Base-by-base conservation (phyloP, 2,888 invertebrate species). In the Eupeodes luniger region DNA sequence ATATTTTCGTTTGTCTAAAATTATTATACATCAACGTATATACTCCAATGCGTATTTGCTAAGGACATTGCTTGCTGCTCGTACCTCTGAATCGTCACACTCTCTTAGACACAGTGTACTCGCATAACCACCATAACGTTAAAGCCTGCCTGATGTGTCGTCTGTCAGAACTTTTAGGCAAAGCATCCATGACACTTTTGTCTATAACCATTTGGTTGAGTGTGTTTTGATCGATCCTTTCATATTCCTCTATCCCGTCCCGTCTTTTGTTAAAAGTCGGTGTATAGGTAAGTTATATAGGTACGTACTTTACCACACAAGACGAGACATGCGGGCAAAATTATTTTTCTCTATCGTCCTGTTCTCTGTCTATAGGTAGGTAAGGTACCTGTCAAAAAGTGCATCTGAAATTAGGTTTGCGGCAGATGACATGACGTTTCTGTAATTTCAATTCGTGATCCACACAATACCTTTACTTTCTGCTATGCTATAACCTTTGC, bases 351-450 rank as follows among this genome's bases (percentile, higher is more conserved):
- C 61, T 47, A 27, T 59, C 19, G 12, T 74, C 49, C 64, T 55
- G 27, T 10, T 70, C 44, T 14, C 40, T 16, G 16, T 14, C 36
- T 9, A 49, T 67, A 27, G 27, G 27, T 27, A 27, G 27, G 27
- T 27, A 2, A 27, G 27, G 27, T 27, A 62, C 40, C 47, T 78
- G 80, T 61, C 72, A 61, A 82, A 40, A 87, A 87, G 72, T 87
- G 76, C 83, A 80, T 81, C 77, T 49, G 44, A 87, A 87, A 87
- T 80, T 87, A 83, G 87, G 87, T 84, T 84, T 87, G 83, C 44
- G 83, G 87, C 72, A 72, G 76, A 83, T 83, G 87, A 84, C 87
- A 87, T 87, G 87, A 87, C 83, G 76, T 80, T 74, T 67, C 72
- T 84, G 76, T 83, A 77, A 80, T 83, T 80, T 86, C 40, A 72